phyloP scores from a whole-genome alignment of 2,113 vertebrate species.

The Orthonyx spaldingii region DNA sequence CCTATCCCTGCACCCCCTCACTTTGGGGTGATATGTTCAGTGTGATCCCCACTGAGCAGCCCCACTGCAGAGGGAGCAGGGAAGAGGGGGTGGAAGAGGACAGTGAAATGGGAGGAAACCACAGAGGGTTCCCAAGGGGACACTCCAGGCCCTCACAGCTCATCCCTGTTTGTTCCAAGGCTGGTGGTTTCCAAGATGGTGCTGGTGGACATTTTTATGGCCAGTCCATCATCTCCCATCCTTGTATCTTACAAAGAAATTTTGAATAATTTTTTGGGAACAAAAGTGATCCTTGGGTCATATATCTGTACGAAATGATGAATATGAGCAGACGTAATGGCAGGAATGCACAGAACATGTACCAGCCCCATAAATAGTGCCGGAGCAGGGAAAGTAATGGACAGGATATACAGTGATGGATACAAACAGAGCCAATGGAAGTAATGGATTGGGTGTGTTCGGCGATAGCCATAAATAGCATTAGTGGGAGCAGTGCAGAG shows the following conservation, averaged over 20 bases:
- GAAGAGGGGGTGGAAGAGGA: too few relatives aligned
- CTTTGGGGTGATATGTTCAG: not conserved
- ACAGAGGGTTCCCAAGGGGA: not conserved
- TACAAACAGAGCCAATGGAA: not conserved
- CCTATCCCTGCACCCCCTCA: too few relatives aligned
- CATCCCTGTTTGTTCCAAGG: accelerated
- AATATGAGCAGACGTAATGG: not conserved
- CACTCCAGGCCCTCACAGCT: not conserved
- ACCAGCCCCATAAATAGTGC: conserved; percentile 8
- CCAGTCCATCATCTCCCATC: not conserved
- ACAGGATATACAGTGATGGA: not conserved
- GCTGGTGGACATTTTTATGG: not conserved
- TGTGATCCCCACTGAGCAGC: not conserved
- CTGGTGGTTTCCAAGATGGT: not conserved
- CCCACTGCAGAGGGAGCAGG: not conserved
- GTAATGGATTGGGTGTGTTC: not conserved
- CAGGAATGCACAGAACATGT: not conserved
- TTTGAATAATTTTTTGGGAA: not conserved
- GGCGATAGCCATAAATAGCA: conserved; percentile 23
- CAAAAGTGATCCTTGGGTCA: not conserved
- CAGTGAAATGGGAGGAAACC: accelerated
- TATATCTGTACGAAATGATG: not conserved
- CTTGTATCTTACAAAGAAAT: not conserved
- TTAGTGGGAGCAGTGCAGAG: not conserved
- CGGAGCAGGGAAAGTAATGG: not conserved